Evolutionary conservation across 2,888 invertebrate species (phyloP).

Genomic region (Lithophane semibrunnea): DNA sequence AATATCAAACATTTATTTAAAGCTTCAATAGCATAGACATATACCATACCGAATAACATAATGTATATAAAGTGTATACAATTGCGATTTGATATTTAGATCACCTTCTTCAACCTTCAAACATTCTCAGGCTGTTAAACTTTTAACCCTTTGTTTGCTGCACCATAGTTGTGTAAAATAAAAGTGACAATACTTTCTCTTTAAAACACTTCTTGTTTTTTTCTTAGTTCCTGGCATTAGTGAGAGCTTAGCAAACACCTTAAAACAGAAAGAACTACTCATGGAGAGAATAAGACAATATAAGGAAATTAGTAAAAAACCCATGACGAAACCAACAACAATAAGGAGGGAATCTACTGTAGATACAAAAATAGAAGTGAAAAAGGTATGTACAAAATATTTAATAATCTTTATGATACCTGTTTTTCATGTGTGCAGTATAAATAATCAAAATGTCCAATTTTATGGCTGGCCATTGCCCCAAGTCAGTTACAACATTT

Average conservation of each 20-base stretch:
- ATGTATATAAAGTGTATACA: not conserved
- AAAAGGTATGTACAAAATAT: constrained; percentile 54
- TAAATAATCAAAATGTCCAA: not conserved
- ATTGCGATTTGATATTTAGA: not conserved
- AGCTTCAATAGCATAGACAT: not conserved
- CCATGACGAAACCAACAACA: constrained; percentile 77
- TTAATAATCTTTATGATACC: not conserved
- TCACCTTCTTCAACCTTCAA: not conserved
- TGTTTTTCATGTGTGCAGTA: not conserved
- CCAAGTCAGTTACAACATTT: not conserved
- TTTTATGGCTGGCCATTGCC: not conserved
- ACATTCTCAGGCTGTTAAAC: not conserved
- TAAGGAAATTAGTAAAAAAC: constrained; percentile 87
- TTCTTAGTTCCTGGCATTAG: constrained; percentile 87
- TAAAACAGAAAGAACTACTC: constrained; percentile 86
- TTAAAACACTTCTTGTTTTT: not conserved
- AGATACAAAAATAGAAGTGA: constrained; percentile 72
- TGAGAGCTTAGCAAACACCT: constrained; percentile 87
- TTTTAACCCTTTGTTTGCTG: not conserved
- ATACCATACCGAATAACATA: not conserved
- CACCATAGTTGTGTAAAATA: not conserved
- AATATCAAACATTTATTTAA: not conserved
- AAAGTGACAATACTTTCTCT: not conserved
- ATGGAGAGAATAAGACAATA: constrained; percentile 89
- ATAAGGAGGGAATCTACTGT: constrained; percentile 74